Percentiles rank a stretch among this genome's conserved stretches.
phyloP scores from a whole-genome alignment of 2,888 invertebrate genomes.

The Urechis unicinctus region DNA sequence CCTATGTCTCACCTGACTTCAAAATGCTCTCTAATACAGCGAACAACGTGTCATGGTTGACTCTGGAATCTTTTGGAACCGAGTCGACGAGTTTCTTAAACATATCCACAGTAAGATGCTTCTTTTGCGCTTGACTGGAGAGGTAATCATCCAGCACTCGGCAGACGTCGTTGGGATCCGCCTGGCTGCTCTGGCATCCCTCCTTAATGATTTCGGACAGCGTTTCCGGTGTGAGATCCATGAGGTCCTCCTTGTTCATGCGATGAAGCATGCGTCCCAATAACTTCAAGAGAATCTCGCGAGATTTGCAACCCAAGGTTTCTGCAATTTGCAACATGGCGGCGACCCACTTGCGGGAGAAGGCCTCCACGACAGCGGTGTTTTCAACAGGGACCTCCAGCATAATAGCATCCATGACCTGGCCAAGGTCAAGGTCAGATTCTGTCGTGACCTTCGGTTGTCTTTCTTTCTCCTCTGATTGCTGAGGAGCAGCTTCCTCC shows the following conservation, averaged over 20 bases:
- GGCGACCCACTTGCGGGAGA: conserved; percentile 15
- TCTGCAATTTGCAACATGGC: conserved; percentile 9
- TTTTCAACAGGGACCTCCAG: conserved; percentile 33
- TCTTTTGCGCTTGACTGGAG: conserved; percentile 35
- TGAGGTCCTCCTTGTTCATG: conserved; percentile 25
- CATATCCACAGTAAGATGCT: conserved; percentile 36
- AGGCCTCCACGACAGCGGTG: conserved; percentile 8
- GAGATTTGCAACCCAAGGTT: conserved; percentile 20
- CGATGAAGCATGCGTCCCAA: conserved; percentile 24
- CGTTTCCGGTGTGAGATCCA: conserved; percentile 35
- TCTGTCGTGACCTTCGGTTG: conserved; percentile 5
- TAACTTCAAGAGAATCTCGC: conserved; percentile 31
- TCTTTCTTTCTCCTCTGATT: not conserved
- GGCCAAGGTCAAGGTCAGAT: conserved; percentile 18
- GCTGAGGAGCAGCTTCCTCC: no score
- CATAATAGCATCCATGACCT: conserved; percentile 32
- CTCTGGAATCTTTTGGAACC: conserved; percentile 32
- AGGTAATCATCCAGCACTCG: conserved; percentile 38
- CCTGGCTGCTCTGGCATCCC: not conserved
- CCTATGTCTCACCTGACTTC: conserved; percentile 38
- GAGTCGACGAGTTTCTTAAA: conserved; percentile 37
- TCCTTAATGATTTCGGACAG: conserved; percentile 26
- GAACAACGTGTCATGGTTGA: conserved; percentile 37
- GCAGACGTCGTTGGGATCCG: conserved; percentile 17
- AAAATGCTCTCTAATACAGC: conserved; percentile 38